Evolutionary conservation across 1,140 invertebrate species (phyloP).

Genomic region (Andricus grossulariae): DNA sequence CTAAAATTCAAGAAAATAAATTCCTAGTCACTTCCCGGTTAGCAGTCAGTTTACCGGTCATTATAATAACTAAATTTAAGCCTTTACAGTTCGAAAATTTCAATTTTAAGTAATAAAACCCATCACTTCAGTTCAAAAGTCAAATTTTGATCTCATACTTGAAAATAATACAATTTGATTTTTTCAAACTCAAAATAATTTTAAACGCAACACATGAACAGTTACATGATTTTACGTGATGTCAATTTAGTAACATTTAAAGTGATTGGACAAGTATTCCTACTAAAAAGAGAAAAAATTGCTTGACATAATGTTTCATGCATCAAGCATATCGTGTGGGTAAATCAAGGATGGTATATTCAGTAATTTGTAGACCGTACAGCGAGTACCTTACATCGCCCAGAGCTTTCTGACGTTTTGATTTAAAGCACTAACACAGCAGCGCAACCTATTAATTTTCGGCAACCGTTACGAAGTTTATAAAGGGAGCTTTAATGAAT

Average conservation of each 20-base stretch:
- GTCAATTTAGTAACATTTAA: not conserved
- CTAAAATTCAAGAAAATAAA: no score
- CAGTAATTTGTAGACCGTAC: not conserved
- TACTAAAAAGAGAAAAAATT: not conserved
- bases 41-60: no score
- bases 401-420: conserved; percentile 33
- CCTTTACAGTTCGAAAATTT: no score
- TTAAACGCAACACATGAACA: no score
- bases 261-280: not conserved
- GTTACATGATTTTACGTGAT: no score
- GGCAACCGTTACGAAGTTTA: conserved; percentile 36
- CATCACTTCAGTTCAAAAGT: no score
- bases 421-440: conserved; percentile 47
- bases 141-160: no score
- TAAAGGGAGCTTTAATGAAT: conserved; percentile 59
- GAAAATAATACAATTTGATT: no score
- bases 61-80: no score
- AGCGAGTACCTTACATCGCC: not conserved
- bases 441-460: conserved; percentile 50
- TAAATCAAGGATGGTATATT: conserved; percentile 25
- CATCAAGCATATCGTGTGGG: conserved; percentile 1
- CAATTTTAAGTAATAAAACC: no score
- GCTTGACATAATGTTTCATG: not conserved
- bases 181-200: no score
- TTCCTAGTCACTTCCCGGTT: no score